phyloP scores from a whole-genome alignment of 2,113 vertebrate genomes.

The Saccopteryx leptura region DNA sequence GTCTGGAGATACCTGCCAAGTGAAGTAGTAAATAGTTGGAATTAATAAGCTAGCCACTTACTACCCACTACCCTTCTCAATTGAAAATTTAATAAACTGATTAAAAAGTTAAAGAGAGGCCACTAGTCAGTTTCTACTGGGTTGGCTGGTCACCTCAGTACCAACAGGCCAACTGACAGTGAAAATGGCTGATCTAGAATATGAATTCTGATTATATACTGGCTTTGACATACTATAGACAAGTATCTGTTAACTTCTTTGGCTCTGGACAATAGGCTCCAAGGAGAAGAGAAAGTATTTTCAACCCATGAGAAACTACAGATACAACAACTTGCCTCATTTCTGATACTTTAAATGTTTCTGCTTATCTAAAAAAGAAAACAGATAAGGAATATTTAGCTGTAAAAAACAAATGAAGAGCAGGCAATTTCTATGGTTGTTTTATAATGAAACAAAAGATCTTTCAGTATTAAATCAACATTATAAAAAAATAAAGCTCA shows the following conservation, averaged over 20 bases:
- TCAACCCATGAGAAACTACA: conserved; percentile 60
- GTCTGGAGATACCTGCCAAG: neutral
- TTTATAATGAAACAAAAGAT: conserved; percentile 47
- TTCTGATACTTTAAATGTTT: conserved; percentile 70
- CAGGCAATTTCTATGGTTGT: conserved; percentile 33
- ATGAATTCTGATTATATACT: conserved; percentile 50
- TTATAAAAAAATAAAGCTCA: conserved; percentile 48
- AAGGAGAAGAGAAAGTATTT: conserved; percentile 63
- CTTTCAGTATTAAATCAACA: conserved; percentile 63
- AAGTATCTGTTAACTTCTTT: conserved; percentile 46
- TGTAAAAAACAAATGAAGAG: conserved; percentile 58
- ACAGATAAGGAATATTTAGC: conserved; percentile 65
- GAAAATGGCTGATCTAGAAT: conserved; percentile 53
- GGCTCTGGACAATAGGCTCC: conserved; percentile 49
- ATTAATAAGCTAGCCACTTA: conserved; percentile 14
- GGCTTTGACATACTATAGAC: conserved; percentile 45
- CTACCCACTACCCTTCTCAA: neutral
- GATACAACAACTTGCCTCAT: conserved; percentile 55
- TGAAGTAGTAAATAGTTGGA: neutral
- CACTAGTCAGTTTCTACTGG: neutral
- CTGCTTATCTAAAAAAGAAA: conserved; percentile 69
- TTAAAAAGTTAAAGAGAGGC: conserved; percentile 56
- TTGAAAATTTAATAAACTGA: neutral
- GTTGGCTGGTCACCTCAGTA: conserved; percentile 5
- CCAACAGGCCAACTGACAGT: conserved; percentile 4